Base-by-base conservation (phyloP, 2,113 vertebrate species). In the Agelaius tricolor region DNA sequence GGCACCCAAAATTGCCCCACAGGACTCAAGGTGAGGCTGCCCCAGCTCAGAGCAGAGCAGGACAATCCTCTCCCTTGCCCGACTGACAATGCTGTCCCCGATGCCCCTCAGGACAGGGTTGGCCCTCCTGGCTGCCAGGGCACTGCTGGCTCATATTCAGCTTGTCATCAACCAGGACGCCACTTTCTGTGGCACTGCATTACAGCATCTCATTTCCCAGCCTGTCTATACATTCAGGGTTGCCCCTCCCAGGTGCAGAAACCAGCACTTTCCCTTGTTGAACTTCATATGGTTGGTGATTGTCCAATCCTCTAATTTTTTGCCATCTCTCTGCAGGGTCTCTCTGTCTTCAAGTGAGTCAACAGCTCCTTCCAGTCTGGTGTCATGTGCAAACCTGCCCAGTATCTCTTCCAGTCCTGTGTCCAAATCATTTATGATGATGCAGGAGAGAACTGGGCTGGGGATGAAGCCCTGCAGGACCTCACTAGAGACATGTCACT, bases 21-120 rank as follows among this genome's bases (percentile, higher is more conserved):
- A 65, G 49, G 0, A 46, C n/a, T 74, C 0, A 0, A 74, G 41
- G 11, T n/a, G 41, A 65, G 23, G 18, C 59, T 0, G 1, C 5
- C 69, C 23, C 28, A 57, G n/a, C 1, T 3, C 49, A 47, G n/a
- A 47, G 39, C 47, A 63, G 39, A 72, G 57, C 1, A 0, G 68
- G 18, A 74, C 49, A 84, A 74, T 55, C 19, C 20, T 18, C 11
- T 47, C 28, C 15, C 41, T 41, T 66, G 11, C 51, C 23, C 0
- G 0, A 15, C n/a, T 47, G 49, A 7, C 0, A 0, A 4, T 39
- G 39, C 58, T 65, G 58, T 4, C 9, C 49, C 39, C 39, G 47
- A 37, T 27, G 14, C 2, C 7, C 21, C 13, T 6, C 41, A 47
- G 49, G 41, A 11, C 49, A 73, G 2, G 2, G 1, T 1, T 63